These are phyloP conservation scores for Crypturellus tataupa DNA, from an alignment of 2,797 vertebrate genomes.

Conservation along the genomic window DNA sequence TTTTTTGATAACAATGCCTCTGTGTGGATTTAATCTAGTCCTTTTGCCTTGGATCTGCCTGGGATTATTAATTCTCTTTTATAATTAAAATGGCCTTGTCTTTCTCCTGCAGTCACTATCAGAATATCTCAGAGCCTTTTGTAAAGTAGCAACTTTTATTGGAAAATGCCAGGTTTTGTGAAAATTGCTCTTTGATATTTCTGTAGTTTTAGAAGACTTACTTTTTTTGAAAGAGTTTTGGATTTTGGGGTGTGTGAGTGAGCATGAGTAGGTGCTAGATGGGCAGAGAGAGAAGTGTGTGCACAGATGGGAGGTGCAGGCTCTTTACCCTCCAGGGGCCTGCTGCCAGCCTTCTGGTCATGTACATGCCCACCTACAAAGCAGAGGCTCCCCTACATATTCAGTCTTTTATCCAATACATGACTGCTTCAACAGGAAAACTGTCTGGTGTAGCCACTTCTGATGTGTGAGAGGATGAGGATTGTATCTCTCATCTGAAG, in stretches of 20 bases:
- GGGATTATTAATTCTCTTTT: constrained; percentile 8
- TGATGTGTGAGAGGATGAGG: neutral
- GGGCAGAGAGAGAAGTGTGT: neutral
- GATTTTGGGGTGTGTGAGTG: neutral
- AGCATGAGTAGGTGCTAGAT: neutral
- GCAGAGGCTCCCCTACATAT: neutral
- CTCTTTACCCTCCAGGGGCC: neutral
- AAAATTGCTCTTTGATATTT: neutral
- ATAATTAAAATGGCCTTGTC: constrained; percentile 30
- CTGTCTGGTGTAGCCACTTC: accelerated
- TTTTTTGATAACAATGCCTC: neutral
- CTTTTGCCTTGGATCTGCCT: constrained; percentile 36
- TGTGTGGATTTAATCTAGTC: constrained; percentile 8
- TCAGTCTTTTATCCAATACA: neutral
- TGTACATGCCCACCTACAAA: neutral
- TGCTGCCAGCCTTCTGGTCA: neutral
- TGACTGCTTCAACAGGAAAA: neutral
- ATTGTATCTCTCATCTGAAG: accelerated
- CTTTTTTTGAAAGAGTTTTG: neutral
- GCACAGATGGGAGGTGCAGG: neutral
- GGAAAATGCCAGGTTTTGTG: neutral
- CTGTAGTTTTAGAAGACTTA: neutral
- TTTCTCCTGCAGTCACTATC: neutral
- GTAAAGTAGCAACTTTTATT: neutral
- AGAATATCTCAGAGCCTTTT: constrained; percentile 20